Conservation (phyloP, 2,888 invertebrate species). For the Lycophotia porphyrea region DNA sequence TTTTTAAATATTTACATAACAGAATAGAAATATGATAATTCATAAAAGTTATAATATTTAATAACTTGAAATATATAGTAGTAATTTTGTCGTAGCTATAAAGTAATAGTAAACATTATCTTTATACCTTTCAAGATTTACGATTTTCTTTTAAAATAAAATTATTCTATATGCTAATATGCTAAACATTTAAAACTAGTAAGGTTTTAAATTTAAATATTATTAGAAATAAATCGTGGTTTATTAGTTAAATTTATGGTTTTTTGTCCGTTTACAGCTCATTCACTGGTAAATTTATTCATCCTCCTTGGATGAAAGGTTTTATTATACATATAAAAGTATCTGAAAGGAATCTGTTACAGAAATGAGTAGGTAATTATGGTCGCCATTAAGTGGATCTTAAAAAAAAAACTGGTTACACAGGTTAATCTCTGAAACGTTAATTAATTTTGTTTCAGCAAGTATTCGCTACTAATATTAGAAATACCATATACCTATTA, state of each 20-base stretch:
- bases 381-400: neutral
- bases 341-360: neutral
- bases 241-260: constrained; percentile 36
- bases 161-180: constrained; percentile 48
- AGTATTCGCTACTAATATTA: neutral
- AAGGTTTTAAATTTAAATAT: constrained; percentile 15
- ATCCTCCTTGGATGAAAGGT: neutral
- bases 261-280: constrained; percentile 15
- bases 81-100: neutral
- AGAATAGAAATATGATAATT: neutral
- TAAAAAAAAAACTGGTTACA: neutral
- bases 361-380: neutral
- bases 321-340: constrained; percentile 14
- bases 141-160: constrained; percentile 16
- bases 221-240: constrained; percentile 13
- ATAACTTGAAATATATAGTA: neutral
- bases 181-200: constrained; percentile 1
- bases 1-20: neutral
- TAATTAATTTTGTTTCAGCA: constrained; percentile 1
- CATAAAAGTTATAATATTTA: neutral
- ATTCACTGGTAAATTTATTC: constrained; percentile 42
- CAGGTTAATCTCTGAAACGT: neutral
- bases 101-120: neutral
- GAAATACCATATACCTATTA: neutral
- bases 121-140: constrained; percentile 25